Base-by-base conservation (phyloP, 2,113 vertebrate genomes). In the Heterotis niloticus region DNA sequence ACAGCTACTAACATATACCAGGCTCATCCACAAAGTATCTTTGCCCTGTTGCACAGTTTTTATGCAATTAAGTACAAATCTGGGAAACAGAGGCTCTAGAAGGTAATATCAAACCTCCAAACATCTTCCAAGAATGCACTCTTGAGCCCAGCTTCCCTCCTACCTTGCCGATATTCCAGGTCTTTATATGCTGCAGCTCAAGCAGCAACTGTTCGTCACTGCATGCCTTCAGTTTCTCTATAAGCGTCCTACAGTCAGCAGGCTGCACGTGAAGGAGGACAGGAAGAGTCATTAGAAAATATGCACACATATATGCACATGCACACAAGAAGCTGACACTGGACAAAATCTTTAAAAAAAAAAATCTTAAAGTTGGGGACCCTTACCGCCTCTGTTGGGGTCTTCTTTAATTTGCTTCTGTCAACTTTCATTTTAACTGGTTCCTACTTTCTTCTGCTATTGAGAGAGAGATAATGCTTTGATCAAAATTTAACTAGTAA, bases 131-230 rank as follows among this genome's bases (percentile, higher is more conserved):
- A 54, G 16, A 57, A 74, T 14, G 12, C 18, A 17, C 9, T 44
- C 26, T n/a, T 13, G 59, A 69, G 13, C 26, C 0, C 24, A 29
- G 12, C 23, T 44, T 28, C 13, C 18, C 4, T 3, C 85, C 78
- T 89, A 97, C 96, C 94, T 98, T 98, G 85, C 96, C 96, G 86
- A 98, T 96, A 85, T 98, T 98, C 96, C 96, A 98, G 89, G 96
- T 98, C 92, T 98, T 98, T 89, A 98, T 98, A 88, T 96, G 95
- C 84, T 96, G 96, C 76, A 98, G 91, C 90, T 98, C 95, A 88
- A 93, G 90, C 81, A 97, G 91, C 78, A 98, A 92, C 83, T 98
- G 96, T 81, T 96, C 95, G 90, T 98, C 96, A 71, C 89, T 95
- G 87, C 95, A 98, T 86, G 90, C 93, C 87, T 96, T 98, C 59